Evolutionary conservation across 2,888 invertebrate genomes (phyloP).

Genomic region (Acanthosoma haemorrhoidale): DNA sequence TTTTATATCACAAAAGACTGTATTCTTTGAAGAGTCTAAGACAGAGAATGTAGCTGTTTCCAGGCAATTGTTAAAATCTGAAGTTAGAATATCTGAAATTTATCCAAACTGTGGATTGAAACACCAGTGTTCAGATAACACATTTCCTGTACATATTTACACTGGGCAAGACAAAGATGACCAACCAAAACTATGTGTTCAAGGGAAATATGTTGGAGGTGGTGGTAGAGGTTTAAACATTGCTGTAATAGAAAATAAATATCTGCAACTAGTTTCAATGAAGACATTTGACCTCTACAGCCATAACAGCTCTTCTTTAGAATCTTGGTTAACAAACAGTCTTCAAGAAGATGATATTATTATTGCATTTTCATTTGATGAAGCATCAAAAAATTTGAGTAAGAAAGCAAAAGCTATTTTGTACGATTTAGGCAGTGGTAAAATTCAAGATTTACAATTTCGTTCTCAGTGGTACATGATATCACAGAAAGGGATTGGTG

Average conservation of each 20-base stretch:
- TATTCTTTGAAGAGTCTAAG: constrained; percentile 17
- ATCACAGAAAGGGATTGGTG: constrained; percentile 51
- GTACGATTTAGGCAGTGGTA: constrained; percentile 51
- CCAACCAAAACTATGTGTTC: constrained; percentile 51
- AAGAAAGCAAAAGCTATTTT: constrained; percentile 50
- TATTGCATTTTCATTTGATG: constrained; percentile 52
- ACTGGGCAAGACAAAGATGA: constrained; percentile 51
- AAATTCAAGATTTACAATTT: constrained; percentile 53
- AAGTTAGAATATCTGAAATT: constrained; percentile 40
- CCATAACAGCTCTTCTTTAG: constrained; percentile 44
- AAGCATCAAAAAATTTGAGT: constrained; percentile 52
- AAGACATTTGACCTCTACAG: constrained; percentile 53
- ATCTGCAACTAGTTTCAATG: constrained; percentile 47
- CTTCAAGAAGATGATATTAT: constrained; percentile 49
- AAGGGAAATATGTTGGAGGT: constrained; percentile 50
- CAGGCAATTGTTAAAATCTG: constrained; percentile 14
- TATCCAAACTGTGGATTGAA: constrained; percentile 49
- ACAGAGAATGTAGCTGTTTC: neutral
- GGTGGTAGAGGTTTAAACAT: constrained; percentile 54
- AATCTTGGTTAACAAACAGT: constrained; percentile 43
- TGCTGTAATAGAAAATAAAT: constrained; percentile 49
- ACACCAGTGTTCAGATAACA: constrained; percentile 45
- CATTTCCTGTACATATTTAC: constrained; percentile 49
- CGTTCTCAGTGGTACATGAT: constrained; percentile 53
- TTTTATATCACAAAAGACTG: neutral